phyloP scores from a whole-genome alignment of 2,888 invertebrate species.

The Ennomos fuscantarius region DNA sequence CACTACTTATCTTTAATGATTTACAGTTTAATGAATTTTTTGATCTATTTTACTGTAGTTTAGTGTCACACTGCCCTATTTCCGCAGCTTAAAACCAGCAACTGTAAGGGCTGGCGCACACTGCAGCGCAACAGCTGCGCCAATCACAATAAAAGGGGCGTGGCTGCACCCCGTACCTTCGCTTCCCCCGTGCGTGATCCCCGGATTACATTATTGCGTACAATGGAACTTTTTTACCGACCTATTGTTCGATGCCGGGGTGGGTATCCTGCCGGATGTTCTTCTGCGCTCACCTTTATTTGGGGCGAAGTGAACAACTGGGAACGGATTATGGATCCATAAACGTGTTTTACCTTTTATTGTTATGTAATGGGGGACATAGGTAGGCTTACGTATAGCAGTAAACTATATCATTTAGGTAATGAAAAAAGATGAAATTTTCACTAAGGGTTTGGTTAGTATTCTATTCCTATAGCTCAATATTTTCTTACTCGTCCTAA shows the following conservation, averaged over 20 bases:
- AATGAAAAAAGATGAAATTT: conserved; percentile 1
- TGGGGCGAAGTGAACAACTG: conserved; percentile 72
- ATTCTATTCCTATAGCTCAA: no score
- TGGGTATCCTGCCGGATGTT: conserved; percentile 85
- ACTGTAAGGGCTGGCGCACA: conserved; percentile 62
- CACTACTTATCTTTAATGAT: no score
- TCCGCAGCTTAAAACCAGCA: conserved; percentile 41
- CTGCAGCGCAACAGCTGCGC: conserved; percentile 78
- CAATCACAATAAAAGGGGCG: conserved; percentile 83
- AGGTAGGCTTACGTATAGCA: no score
- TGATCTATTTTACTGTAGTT: neutral
- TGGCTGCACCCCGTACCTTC: conserved; percentile 61
- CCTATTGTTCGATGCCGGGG: conserved; percentile 78
- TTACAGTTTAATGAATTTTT: neutral
- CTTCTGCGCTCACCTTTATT: conserved; percentile 78
- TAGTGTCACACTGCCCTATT: conserved; percentile 2
- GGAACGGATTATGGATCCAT: conserved; percentile 65
- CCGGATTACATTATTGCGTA: conserved; percentile 80
- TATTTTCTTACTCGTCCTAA: no score
- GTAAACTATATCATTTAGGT: no score
- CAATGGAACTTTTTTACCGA: conserved; percentile 81
- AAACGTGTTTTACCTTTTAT: conserved; percentile 36
- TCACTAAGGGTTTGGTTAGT: no score
- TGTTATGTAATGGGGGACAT: conserved; percentile 32
- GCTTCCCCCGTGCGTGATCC: conserved; percentile 66